Evolutionary conservation across 2,113 vertebrate genomes (phyloP).

Genomic region (Ammodytes marinus): DNA sequence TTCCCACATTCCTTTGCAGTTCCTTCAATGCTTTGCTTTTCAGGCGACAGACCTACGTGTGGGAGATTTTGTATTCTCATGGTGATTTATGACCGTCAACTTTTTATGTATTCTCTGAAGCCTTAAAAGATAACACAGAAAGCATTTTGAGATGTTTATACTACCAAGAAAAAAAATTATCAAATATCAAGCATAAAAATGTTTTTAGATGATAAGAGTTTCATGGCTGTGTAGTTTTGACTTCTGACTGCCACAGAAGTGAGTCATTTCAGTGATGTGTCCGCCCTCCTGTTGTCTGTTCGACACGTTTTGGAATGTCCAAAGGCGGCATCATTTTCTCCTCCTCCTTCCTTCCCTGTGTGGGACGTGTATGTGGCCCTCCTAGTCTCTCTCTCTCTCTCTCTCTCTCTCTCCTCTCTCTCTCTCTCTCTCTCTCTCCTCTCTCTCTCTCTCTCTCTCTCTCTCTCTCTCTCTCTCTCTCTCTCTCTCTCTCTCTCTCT

Average conservation of each 20-base stretch:
- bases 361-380: constrained; percentile 33
- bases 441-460: no score
- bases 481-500: no score
- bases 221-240: background rate
- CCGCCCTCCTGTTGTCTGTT: constrained; percentile 32
- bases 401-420: constrained; percentile 51
- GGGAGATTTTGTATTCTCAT: background rate
- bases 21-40: background rate
- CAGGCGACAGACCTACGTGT: background rate
- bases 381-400: constrained; percentile 22
- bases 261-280: background rate
- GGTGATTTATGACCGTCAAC: background rate
- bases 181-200: background rate
- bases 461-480: no score
- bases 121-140: background rate
- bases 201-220: background rate
- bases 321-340: constrained; percentile 18
- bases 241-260: constrained; percentile 21
- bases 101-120: background rate
- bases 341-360: background rate
- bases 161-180: background rate
- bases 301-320: constrained; percentile 82
- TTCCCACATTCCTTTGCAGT: constrained; percentile 25
- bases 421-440: constrained; percentile 73
- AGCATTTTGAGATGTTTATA: background rate